Percentiles rank a stretch among this genome's conserved stretches.
phyloP scores from a whole-genome alignment of 2,113 vertebrate genomes.

The Poecilia latipinna region DNA sequence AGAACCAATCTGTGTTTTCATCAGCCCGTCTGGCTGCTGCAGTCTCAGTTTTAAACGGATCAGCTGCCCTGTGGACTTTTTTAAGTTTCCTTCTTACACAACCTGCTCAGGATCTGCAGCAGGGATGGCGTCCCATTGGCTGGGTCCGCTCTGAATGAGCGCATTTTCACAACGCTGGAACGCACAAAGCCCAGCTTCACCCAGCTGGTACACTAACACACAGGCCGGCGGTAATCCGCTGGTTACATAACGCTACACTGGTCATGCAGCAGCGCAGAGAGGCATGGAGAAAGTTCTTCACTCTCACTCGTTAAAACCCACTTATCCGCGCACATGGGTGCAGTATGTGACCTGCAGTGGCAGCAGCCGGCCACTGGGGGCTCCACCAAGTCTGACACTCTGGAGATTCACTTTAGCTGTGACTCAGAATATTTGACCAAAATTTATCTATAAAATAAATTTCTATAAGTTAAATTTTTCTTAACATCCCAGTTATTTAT shows the following conservation, averaged over 20 bases:
- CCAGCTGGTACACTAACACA: constrained; percentile 2
- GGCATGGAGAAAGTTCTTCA: background rate
- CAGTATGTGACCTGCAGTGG: constrained; percentile 53
- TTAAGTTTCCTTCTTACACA: too few species aligned
- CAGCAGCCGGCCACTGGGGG: constrained; percentile 23
- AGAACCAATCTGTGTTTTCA: too few species aligned
- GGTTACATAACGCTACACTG: constrained; percentile 29
- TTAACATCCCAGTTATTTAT: too few species aligned
- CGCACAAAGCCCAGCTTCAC: background rate
- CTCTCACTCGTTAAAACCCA: background rate
- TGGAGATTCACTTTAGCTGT: background rate
- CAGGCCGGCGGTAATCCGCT: background rate
- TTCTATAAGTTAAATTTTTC: too few species aligned
- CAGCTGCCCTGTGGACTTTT: too few species aligned
- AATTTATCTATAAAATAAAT: too few species aligned
- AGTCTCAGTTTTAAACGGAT: too few species aligned
- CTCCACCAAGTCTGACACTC: background rate
- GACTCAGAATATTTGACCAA: background rate
- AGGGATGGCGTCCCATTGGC: background rate
- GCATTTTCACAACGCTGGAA: background rate
- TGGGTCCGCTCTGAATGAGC: too few species aligned
- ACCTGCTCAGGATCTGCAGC: background rate
- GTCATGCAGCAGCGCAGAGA: background rate
- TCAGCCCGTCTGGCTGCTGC: too few species aligned
- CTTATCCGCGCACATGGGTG: constrained; percentile 56